phyloP scores from a whole-genome alignment of 23 tunicate species.

The Botrylloides violaceus region DNA sequence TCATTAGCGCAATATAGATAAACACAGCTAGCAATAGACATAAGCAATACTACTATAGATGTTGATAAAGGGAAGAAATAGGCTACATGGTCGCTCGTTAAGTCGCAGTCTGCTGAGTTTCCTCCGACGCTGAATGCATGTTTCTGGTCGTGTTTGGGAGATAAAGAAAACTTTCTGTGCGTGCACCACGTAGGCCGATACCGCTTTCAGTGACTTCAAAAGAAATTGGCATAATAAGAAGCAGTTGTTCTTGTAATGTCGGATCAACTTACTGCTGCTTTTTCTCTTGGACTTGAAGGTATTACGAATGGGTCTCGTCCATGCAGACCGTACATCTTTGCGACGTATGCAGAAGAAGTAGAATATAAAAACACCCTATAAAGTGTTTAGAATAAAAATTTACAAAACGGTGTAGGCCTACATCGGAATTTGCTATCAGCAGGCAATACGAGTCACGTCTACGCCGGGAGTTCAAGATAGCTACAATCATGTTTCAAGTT shows the following conservation, averaged over 20 bases:
- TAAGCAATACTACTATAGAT: no score
- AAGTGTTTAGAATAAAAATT: background rate
- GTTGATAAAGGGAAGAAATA: no score
- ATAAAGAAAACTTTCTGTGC: background rate
- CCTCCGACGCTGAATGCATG: background rate
- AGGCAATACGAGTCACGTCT: no score
- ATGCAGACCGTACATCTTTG: constrained; percentile 34
- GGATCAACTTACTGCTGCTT: background rate
- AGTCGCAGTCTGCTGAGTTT: background rate
- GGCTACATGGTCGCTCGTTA: no score
- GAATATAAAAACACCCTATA: constrained; percentile 57
- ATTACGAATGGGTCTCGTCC: constrained; percentile 1
- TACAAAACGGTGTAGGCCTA: no score
- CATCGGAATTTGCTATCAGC: no score
- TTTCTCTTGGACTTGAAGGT: background rate
- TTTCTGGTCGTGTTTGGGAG: background rate
- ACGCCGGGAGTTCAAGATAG: no score
- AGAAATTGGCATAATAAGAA: background rate
- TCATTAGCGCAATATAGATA: no score
- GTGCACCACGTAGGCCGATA: background rate
- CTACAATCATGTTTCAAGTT: no score
- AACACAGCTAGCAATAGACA: no score
- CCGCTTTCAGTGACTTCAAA: background rate
- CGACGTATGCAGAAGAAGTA: constrained; percentile 67
- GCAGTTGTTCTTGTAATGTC: background rate